Evolutionary conservation across 2,888 invertebrate genomes (phyloP).

Genomic region (Aleiodes alternator): DNA sequence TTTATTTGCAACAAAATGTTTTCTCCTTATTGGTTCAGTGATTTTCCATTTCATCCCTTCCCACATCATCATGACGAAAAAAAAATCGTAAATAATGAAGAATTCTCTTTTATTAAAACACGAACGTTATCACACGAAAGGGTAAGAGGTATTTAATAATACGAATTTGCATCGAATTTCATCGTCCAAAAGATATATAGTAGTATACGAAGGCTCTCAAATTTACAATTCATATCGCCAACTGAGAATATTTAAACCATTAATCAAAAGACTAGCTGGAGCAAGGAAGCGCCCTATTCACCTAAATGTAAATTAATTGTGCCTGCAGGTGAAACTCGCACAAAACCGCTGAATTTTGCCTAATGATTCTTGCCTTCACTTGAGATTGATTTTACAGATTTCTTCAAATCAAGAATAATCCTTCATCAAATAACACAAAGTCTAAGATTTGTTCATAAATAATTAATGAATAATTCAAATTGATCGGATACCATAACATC

Average conservation of each 20-base stretch:
- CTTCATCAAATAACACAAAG: neutral
- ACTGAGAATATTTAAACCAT: conserved; percentile 69
- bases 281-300: conserved; percentile 42
- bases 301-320: conserved; percentile 66
- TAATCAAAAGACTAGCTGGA: conserved; percentile 64
- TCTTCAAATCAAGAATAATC: neutral
- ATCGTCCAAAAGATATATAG: conserved; percentile 39
- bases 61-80: too few relatives aligned
- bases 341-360: conserved; percentile 10
- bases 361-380: conserved; percentile 4
- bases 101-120: neutral
- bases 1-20: too few relatives aligned
- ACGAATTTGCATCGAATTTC: conserved; percentile 60
- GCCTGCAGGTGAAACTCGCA: conserved; percentile 53
- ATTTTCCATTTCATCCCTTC: too few relatives aligned
- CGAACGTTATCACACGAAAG: conserved; percentile 14
- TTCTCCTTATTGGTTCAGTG: too few relatives aligned
- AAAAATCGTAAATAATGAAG: neutral
- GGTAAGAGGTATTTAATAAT: conserved; percentile 60
- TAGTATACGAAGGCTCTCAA: conserved; percentile 49
- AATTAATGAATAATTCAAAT: too few relatives aligned
- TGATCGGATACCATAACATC: too few relatives aligned
- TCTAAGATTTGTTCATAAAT: too few relatives aligned
- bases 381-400: neutral
- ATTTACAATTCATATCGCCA: conserved; percentile 72